Base-by-base conservation (phyloP, 2,797 vertebrate genomes). In the Gallinago solitaria region DNA sequence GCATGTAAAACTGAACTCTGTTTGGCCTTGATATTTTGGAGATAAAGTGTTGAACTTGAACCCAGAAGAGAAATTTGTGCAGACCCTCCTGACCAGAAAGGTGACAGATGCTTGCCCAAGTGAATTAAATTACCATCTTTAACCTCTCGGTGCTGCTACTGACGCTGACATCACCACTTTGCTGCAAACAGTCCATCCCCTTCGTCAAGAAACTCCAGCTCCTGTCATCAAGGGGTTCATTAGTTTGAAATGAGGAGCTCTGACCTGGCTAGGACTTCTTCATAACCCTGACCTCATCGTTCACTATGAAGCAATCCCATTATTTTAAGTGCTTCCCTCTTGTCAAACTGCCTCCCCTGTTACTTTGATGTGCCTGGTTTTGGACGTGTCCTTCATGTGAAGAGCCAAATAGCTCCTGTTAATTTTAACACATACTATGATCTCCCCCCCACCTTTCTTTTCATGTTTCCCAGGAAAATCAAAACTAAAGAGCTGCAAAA, bases 61-160 rank as follows among this genome's bases (percentile, higher is more conserved):
- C 71, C 27, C 64, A 83, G 68, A 87, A 71, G 32, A 90, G 33
- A 35, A 83, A 83, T 88, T 89, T 89, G 28, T 86, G 35, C 41
- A 91, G 90, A 83, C 30, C 30, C 9, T 69, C 59, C 75, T 79
- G 81, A 82, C 35, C n/a, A 73, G 69, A 91, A 93, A 89, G 78
- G 78, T 93, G 90, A 54, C 78, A 86, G 43, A 63, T 0, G 1
- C 71, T 96, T 87, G 65, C 78, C 65, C 59, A 35, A 77, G 27
- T 75, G 89, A 96, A 95, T 94, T 95, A 95, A 96, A 96, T 95
- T 80, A 83, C 54, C 2, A 8, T 87, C 64, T 94, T 95, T 93
- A 94, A 93, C 70, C 68, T 96, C 37, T 71, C 1, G 0, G 10
- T 85, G 69, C 47, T 61, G 8, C 61, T 85, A 21, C 47, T 5